Evolutionary conservation across 2,888 invertebrate species (phyloP), one percentile per base, ranked within the genome.

Genomic region (Pachydiplax longipennis): DNA sequence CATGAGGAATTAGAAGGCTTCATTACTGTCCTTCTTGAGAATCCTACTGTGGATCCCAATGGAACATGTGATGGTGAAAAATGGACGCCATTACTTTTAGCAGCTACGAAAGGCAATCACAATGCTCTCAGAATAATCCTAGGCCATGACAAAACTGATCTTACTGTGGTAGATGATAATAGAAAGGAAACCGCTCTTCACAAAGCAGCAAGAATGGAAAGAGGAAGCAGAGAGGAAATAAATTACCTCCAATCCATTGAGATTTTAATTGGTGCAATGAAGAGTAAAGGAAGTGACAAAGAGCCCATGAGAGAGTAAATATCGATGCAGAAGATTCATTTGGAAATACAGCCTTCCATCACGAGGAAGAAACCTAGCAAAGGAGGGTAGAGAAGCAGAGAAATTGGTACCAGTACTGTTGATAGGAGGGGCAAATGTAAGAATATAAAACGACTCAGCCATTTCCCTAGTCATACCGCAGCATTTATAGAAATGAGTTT

Each of bases 351-450:
- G 96, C 97, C 0, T 93, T 98, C 48, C 97, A 97, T 94, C 92
- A 92, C 90, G 92, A 22, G 92, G 92, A 4, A 91, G 91, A 15
- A 73, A 87, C 13, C 91, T 92, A 40, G 92, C 91, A 48, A 91
- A 92, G 40, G 91, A 65, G 5, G n/a, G 87, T 40, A 58, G 61
- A 22, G 58, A 61, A 40, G 65, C 31, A 6, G 81, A 83, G 61
- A 73, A 83, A 4, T 83, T 65, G 18, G 58, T 61, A n/a, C 44
- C 65, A 13, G 25, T 95, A 90, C 94, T 98, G 82, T 94, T 98
- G 15, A 94, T 95, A 90, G 95, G 95, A 90, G 97, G 97, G 31
- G 97, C 97, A 18, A 97, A 97, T 93, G 95, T 98, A 48, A 97
- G 97, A 1, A 94, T 96, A 81, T 95, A 95, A 92, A 95, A 95